phyloP scores from a whole-genome alignment of 2,888 invertebrate species.

The Monoplex corrugatus region DNA sequence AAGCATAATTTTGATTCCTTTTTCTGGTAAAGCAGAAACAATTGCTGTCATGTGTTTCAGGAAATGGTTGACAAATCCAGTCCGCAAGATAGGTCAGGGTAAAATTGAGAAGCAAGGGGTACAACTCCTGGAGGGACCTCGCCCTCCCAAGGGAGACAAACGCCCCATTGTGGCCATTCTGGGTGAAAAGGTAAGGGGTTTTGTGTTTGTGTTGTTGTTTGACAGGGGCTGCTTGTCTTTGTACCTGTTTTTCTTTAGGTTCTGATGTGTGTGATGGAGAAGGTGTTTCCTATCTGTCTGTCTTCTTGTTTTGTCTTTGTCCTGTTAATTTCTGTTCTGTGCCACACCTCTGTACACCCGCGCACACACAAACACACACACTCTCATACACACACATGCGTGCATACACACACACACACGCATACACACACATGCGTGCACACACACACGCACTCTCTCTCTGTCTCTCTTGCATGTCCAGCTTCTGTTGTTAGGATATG shows the following conservation, averaged over 20 bases:
- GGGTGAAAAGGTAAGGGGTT: conserved; percentile 37
- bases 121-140: conserved; percentile 66
- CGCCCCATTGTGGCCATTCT: conserved; percentile 58
- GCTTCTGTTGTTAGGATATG: background rate
- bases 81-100: conserved; percentile 93
- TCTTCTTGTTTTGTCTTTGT: background rate
- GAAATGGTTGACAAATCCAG: conserved; percentile 94
- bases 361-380: conserved; percentile 18
- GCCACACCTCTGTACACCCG: background rate
- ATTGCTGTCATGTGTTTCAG: conserved; percentile 82
- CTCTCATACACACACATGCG: conserved; percentile 12
- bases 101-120: conserved; percentile 87
- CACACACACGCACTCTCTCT: background rate
- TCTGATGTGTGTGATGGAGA: too few species aligned
- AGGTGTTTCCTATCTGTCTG: too few species aligned
- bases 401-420: background rate
- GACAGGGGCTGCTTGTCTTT: too few species aligned
- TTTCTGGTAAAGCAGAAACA: too few species aligned
- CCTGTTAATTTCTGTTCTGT: too few species aligned
- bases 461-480: too few species aligned
- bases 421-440: background rate
- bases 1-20: too few species aligned
- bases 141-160: conserved; percentile 61
- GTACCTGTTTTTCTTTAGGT: too few species aligned
- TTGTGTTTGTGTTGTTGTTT: too few species aligned